These are phyloP conservation scores for Pogonognathellus flavescens DNA, from an alignment of 1,140 invertebrate genomes.

Conservation along the genomic window DNA sequence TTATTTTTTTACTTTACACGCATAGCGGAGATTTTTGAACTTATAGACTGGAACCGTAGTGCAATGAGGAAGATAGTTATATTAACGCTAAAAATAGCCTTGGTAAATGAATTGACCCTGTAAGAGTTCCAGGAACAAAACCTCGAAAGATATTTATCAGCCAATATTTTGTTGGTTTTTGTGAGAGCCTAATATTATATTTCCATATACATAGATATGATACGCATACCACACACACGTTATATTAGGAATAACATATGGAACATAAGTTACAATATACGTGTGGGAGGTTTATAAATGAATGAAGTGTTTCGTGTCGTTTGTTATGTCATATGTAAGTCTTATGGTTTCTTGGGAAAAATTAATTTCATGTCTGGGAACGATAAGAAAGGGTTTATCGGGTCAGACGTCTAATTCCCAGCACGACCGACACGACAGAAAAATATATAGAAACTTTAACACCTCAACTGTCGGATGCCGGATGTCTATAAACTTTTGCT, in stretches of 20 bases:
- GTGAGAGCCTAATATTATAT: not conserved
- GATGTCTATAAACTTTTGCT: constrained; percentile 36
- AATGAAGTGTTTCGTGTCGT: constrained; percentile 6
- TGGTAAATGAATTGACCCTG: constrained; percentile 14
- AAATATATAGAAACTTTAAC: constrained; percentile 20
- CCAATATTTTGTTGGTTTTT: not conserved
- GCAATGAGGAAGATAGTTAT: constrained; percentile 18
- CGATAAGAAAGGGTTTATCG: constrained; percentile 42
- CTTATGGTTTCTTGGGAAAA: constrained; percentile 17
- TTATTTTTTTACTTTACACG: not conserved
- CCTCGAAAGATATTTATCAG: constrained; percentile 30
- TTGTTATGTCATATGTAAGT: not conserved
- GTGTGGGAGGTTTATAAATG: not conserved
- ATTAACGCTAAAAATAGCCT: constrained; percentile 28
- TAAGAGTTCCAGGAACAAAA: constrained; percentile 12
- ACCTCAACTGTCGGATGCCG: constrained; percentile 25
- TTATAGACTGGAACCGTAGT: not conserved
- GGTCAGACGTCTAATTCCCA: constrained; percentile 31
- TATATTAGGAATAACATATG: too few species aligned
- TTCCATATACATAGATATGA: not conserved
- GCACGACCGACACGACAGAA: not conserved
- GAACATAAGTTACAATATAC: not conserved
- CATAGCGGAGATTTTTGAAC: too few species aligned
- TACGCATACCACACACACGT: too few species aligned
- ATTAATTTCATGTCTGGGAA: constrained; percentile 47